Conservation (phyloP, 2,797 vertebrate species). For the Tragopan temminckii region DNA sequence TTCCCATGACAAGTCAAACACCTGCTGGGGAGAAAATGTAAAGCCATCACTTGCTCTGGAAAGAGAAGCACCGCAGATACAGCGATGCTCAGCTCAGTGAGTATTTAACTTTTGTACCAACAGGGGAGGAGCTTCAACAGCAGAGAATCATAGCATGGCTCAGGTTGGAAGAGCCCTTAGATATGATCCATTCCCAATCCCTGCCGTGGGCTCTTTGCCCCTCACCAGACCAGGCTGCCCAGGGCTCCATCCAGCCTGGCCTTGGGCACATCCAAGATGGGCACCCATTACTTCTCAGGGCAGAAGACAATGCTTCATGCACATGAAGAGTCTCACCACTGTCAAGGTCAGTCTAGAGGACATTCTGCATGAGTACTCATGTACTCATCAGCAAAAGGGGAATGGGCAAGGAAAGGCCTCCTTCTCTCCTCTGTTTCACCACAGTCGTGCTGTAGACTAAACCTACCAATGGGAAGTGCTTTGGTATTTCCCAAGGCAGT, state of each 20-base stretch:
- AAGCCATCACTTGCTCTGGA: not conserved
- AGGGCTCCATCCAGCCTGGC: too few relatives aligned
- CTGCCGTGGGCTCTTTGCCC: too few relatives aligned
- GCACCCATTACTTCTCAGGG: too few relatives aligned
- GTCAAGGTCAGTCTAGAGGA: not conserved
- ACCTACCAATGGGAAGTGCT: not conserved
- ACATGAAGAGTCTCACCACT: accelerated
- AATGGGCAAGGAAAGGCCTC: not conserved
- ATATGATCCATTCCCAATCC: too few relatives aligned
- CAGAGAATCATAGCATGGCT: too few relatives aligned
- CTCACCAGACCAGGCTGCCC: too few relatives aligned
- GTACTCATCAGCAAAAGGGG: not conserved
- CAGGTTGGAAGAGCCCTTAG: not conserved
- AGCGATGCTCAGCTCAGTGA: too few relatives aligned
- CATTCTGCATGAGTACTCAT: not conserved
- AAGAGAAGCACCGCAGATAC: not conserved
- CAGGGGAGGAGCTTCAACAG: not conserved
- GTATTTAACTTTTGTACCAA: not conserved
- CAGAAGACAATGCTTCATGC: not conserved
- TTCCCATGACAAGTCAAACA: not conserved
- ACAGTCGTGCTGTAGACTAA: not conserved
- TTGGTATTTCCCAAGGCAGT: not conserved
- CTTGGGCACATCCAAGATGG: too few relatives aligned
- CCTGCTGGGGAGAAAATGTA: not conserved
- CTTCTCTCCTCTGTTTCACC: not conserved